Base-by-base conservation (phyloP, 2,888 invertebrate species). In the Pterostichus niger region DNA sequence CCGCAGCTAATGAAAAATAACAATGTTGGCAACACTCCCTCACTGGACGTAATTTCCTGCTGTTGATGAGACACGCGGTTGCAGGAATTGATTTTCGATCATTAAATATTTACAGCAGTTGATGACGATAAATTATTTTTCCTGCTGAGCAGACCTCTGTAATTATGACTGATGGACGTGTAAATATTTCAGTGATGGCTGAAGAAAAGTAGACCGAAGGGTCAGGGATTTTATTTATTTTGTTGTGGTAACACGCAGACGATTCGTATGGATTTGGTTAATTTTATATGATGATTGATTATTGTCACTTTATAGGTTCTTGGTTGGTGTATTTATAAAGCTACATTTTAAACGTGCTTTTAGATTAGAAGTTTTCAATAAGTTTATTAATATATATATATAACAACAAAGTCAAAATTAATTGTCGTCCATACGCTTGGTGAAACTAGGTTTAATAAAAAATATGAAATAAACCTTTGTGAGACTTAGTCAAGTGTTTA, bases 11-110 rank as follows among this genome's bases (percentile, higher is more conserved):
- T 79, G 79, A 79, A 79, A 79, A 79, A 79, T 64, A 79, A 79
- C 79, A 79, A 79, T 79, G 61, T 64, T 7, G 15, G 7, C 24
- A 54, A 33, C 78, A 15, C 56, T 59, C 24, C 44, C 59, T 31
- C 52, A 24, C 75, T 31, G 52, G 46, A 56, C n/a, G 77, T 77
- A 77, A 79, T 79, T 79, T 79, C 79, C 79, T 79, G 79, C 46
- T 56, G 77, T 56, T 77, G 77, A 77, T 77, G 56, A 35, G 13
- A 24, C 10, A 46, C 49, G 76, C 46, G 73, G 73, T 73, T 7
- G 79, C 46, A 11, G 31, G 49, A 79, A 79, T 79, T 79, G 79
- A 79, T 79, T 79, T 79, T 79, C 79, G 49, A 64, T 79, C 79
- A 79, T 79, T 61, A 64, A 79, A 79, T 46, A 79, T 79, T 79